Conservation (phyloP, 2,797 vertebrate species). For the Crypturellus tataupa region DNA sequence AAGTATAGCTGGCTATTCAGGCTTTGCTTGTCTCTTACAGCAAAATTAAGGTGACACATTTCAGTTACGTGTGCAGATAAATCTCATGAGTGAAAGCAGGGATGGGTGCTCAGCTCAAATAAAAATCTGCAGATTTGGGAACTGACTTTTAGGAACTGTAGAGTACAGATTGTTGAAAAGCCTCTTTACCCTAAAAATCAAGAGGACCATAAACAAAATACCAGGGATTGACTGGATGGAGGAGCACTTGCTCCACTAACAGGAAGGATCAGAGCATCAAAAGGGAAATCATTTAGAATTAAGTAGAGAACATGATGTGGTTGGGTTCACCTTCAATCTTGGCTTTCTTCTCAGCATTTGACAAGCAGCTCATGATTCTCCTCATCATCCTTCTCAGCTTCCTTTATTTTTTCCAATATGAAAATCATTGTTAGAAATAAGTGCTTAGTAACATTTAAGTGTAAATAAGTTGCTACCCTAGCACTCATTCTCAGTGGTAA, state of each 20-base stretch:
- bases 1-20: background rate
- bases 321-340: background rate
- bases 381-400: background rate
- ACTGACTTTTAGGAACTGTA: background rate
- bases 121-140: background rate
- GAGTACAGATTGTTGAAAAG: background rate
- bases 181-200: background rate
- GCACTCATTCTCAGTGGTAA: background rate
- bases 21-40: background rate
- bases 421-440: background rate
- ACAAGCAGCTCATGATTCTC: background rate
- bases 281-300: background rate
- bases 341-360: background rate
- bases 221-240: background rate
- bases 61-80: background rate
- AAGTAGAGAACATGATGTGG: background rate
- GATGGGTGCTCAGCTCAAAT: background rate
- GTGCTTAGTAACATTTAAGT: background rate
- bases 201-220: background rate
- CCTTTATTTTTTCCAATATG: background rate
- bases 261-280: background rate
- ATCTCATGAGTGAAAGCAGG: background rate
- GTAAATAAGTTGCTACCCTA: background rate
- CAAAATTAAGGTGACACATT: background rate
- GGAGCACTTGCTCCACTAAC: background rate